phyloP scores from a whole-genome alignment of 1,140 invertebrate species.

The Oryzaephilus surinamensis region DNA sequence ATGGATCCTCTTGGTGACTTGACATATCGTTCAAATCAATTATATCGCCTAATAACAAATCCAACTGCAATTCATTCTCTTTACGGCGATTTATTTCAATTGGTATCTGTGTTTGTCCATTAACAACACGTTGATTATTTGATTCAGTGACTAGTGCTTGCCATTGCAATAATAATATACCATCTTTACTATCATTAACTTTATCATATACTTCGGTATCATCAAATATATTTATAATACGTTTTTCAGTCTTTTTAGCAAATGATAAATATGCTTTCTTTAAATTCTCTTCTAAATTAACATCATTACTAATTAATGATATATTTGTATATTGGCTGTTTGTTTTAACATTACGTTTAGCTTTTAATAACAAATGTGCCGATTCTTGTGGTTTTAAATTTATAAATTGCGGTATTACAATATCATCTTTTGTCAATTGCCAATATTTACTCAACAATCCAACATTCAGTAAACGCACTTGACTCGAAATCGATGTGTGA shows the following conservation, averaged over 20 bases:
- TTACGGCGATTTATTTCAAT: conserved; percentile 24
- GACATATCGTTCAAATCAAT: conserved; percentile 17
- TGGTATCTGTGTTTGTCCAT: conserved; percentile 43
- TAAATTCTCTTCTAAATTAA: conserved; percentile 16
- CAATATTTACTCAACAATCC: conserved; percentile 45
- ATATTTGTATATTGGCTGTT: conserved; percentile 34
- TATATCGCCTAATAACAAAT: conserved; percentile 10
- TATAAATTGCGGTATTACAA: conserved; percentile 32
- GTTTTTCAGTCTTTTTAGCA: conserved; percentile 26
- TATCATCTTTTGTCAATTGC: conserved; percentile 36
- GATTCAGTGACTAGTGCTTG: conserved; percentile 36
- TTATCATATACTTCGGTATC: conserved; percentile 8
- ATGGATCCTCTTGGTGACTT: conserved; percentile 10
- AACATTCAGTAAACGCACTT: conserved; percentile 48
- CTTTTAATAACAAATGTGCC: conserved; percentile 41
- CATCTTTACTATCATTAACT: conserved; percentile 17
- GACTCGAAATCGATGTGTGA: conserved; percentile 46
- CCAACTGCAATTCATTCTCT: conserved; percentile 8
- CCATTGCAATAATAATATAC: conserved; percentile 44
- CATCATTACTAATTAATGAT: conserved; percentile 26
- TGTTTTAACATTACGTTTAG: conserved; percentile 26
- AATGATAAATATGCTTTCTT: conserved; percentile 27
- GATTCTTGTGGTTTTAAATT: conserved; percentile 43
- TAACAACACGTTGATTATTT: conserved; percentile 32
- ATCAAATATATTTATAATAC: conserved; percentile 27